Evolutionary conservation across 2,113 vertebrate species (phyloP).

Genomic region (Catharus bicknelli): DNA sequence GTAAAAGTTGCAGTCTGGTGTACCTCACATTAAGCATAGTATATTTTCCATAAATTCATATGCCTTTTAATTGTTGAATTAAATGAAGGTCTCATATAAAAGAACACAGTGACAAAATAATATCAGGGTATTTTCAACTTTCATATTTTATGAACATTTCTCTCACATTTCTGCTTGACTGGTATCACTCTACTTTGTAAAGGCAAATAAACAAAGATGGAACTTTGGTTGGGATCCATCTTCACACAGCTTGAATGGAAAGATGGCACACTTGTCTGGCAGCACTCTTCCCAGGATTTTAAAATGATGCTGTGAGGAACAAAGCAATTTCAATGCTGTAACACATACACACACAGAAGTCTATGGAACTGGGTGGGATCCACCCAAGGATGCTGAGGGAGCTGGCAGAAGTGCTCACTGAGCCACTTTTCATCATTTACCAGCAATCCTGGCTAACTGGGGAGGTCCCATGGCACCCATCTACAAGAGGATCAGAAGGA

Average conservation of each 20-base stretch:
- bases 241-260: neutral
- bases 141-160: neutral
- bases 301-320: neutral
- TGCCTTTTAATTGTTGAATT: neutral
- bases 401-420: neutral
- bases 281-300: neutral
- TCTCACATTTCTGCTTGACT: neutral
- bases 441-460: neutral
- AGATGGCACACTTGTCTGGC: neutral
- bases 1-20: neutral
- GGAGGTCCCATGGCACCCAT: too few species aligned
- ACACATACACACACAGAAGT: neutral
- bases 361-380: neutral
- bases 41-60: neutral
- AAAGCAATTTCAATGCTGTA: neutral
- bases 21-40: neutral
- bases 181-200: neutral
- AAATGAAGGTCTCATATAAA: neutral
- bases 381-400: neutral
- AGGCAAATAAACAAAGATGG: neutral
- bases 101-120: neutral
- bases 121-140: neutral
- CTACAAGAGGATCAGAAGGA: neutral
- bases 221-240: neutral
- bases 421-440: neutral